These are phyloP conservation scores for Hyles vespertilio DNA, from an alignment of 1,140 invertebrate species.

Conservation along the genomic window DNA sequence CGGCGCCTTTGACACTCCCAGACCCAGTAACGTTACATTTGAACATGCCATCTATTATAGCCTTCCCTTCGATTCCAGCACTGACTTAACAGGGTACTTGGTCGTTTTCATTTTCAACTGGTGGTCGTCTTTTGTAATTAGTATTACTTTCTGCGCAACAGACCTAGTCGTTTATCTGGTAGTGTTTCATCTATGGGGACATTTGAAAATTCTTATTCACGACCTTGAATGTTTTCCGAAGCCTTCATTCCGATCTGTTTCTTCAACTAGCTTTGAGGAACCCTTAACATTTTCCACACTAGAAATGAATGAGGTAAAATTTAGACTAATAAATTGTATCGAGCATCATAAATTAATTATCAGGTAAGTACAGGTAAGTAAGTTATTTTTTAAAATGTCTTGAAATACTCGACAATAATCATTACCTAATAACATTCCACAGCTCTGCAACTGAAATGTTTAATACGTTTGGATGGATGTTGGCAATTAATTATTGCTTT, in stretches of 20 bases:
- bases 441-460: too few species aligned
- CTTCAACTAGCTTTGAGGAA: too few species aligned
- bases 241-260: too few species aligned
- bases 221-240: constrained; percentile 23
- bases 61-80: constrained; percentile 27
- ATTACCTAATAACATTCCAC: too few species aligned
- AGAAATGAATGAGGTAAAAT: constrained; percentile 12
- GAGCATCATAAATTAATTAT: constrained; percentile 21
- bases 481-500: constrained; percentile 3
- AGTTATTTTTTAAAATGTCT: too few species aligned
- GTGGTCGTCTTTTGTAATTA: constrained; percentile 15
- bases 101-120: constrained; percentile 24
- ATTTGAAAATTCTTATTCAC: constrained; percentile 24
- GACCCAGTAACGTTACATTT: constrained; percentile 18
- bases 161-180: constrained; percentile 27
- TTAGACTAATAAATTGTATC: constrained; percentile 15
- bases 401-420: too few species aligned
- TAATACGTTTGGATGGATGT: too few species aligned
- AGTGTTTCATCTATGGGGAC: constrained; percentile 30
- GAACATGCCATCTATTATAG: constrained; percentile 24
- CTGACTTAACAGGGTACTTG: constrained; percentile 16
- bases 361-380: constrained; percentile 20
- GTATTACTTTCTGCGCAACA: constrained; percentile 17
- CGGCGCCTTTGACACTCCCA: constrained; percentile 18
- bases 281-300: constrained; percentile 1